Conservation (phyloP, 2,797 vertebrate genomes). For the Dermochelys coriacea region DNA sequence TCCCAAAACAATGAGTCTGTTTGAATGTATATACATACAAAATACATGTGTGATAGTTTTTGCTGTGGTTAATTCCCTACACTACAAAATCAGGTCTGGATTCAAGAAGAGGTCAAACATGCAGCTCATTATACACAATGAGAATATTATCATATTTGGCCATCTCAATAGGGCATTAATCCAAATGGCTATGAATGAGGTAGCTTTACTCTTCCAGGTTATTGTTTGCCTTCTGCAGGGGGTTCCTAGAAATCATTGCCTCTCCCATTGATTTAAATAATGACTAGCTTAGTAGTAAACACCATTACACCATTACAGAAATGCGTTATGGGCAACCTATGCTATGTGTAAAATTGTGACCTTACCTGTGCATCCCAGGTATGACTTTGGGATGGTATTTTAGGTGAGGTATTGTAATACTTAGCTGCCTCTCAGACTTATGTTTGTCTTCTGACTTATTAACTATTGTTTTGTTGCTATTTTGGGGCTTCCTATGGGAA, state of each 20-base stretch:
- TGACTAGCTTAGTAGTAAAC: neutral
- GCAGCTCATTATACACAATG: neutral
- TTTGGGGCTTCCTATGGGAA: neutral
- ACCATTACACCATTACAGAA: neutral
- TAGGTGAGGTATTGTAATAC: neutral
- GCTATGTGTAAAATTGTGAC: neutral
- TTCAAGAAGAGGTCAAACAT: neutral
- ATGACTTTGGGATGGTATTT: neutral
- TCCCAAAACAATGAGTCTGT: neutral
- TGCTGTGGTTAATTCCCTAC: neutral
- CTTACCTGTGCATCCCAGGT: neutral
- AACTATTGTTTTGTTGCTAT: neutral
- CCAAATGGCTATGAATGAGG: neutral
- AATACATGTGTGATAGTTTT: neutral
- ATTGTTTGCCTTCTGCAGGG: neutral
- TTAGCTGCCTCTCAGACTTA: neutral
- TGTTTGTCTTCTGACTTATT: neutral
- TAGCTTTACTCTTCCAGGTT: neutral
- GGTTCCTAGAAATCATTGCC: neutral
- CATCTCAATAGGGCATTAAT: neutral
- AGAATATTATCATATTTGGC: neutral
- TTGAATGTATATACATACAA: neutral
- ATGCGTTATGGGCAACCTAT: neutral
- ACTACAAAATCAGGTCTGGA: fast-evolving
- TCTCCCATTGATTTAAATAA: neutral